phyloP scores from a whole-genome alignment of 2,113 vertebrate species.

The Tapirus terrestris region DNA sequence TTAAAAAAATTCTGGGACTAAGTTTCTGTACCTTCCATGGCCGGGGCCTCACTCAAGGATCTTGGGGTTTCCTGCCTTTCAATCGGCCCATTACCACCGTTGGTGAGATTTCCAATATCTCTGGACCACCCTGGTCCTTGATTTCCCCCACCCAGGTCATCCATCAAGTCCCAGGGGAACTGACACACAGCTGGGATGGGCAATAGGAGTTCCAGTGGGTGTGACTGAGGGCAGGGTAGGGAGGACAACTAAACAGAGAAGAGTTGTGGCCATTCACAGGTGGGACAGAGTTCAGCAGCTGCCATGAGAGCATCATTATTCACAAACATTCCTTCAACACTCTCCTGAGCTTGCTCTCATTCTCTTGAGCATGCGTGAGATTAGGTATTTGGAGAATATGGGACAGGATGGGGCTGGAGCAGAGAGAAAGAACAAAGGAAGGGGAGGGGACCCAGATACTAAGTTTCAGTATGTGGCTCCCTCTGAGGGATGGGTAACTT shows the following conservation, averaged over 20 bases:
- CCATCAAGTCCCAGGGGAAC: neutral
- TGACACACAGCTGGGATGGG: neutral
- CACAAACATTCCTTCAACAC: neutral
- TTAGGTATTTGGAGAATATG: slow-evolving; percentile 3
- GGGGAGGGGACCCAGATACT: neutral
- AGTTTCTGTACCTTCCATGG: slow-evolving; percentile 77
- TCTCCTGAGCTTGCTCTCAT: neutral
- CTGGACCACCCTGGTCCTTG: neutral
- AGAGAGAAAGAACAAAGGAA: neutral
- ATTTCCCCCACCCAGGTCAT: neutral
- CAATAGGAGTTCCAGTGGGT: neutral
- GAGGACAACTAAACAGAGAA: neutral
- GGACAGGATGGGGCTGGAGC: neutral
- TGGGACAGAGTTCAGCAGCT: neutral
- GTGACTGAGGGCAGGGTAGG: neutral
- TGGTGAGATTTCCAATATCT: slow-evolving; percentile 71
- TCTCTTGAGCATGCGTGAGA: neutral
- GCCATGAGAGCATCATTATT: neutral
- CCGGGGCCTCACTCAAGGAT: slow-evolving; percentile 73
- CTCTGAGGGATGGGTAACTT: neutral
- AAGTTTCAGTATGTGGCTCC: neutral
- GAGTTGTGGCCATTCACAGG: neutral
- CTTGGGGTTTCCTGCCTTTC: slow-evolving; percentile 83
- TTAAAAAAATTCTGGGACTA: slow-evolving; percentile 70
- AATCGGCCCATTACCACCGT: slow-evolving; percentile 80